phyloP scores from a whole-genome alignment of 2,888 invertebrate species.

The Alentia gelatinosa region DNA sequence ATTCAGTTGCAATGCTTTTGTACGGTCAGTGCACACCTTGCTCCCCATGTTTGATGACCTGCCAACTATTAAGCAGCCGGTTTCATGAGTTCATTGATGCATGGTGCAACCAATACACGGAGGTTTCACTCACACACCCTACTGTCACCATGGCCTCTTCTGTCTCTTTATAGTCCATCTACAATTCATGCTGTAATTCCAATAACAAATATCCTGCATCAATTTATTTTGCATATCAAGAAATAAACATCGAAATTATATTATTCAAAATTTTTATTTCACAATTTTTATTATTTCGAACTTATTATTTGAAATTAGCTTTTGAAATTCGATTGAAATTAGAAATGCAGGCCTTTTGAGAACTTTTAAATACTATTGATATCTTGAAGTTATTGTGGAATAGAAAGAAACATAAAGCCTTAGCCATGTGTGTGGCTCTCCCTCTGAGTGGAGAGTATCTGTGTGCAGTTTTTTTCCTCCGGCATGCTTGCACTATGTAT shows the following conservation, averaged over 20 bases:
- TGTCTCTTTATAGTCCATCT: neutral
- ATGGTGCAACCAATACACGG: slow-evolving; percentile 14
- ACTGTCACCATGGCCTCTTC: neutral
- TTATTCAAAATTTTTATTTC: too few species aligned
- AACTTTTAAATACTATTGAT: too few species aligned
- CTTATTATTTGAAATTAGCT: too few species aligned
- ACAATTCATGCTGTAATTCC: neutral
- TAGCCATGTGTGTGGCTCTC: neutral
- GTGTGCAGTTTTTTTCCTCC: neutral
- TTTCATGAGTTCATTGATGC: slow-evolving; percentile 31
- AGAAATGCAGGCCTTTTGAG: too few species aligned
- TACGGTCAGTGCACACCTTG: neutral
- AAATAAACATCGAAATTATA: too few species aligned
- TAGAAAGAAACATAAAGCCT: too few species aligned
- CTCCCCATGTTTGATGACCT: slow-evolving; percentile 39
- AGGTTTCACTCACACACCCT: neutral
- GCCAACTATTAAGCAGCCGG: slow-evolving; percentile 42
- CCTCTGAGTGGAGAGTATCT: neutral
- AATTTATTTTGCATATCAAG: neutral
- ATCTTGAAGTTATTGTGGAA: too few species aligned
- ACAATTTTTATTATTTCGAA: too few species aligned
- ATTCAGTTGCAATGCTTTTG: slow-evolving; percentile 50
- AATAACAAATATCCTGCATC: neutral
- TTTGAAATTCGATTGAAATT: too few species aligned
- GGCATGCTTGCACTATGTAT: slow-evolving; percentile 42